Conservation (phyloP, 2,888 invertebrate species). For the Julus scanicus region DNA sequence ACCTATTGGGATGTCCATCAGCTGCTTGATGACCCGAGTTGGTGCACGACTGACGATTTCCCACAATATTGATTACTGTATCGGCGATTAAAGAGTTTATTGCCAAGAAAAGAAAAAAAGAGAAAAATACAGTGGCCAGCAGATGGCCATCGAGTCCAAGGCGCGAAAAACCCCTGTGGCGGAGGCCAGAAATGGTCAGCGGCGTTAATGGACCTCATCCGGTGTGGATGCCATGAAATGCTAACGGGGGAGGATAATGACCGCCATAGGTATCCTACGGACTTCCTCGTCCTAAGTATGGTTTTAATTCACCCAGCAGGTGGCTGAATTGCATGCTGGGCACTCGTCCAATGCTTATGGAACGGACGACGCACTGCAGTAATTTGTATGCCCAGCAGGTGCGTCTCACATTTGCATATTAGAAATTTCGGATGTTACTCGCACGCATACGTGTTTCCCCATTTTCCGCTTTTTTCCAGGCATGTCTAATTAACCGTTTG, state of each 20-base stretch:
- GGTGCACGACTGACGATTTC: conserved; percentile 8
- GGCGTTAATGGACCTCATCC: conserved; percentile 22
- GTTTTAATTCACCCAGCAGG: conserved; percentile 29
- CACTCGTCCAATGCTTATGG: neutral
- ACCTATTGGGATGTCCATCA: neutral
- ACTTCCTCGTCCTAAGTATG: neutral
- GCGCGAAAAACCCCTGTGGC: neutral
- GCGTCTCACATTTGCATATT: conserved; percentile 42
- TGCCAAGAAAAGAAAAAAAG: neutral
- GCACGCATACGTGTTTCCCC: neutral
- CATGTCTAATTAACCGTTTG: neutral
- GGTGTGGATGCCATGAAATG: neutral
- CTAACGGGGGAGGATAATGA: neutral
- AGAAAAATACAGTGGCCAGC: neutral
- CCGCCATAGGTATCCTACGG: neutral
- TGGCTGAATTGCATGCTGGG: conserved; percentile 34
- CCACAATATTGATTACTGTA: conserved; percentile 40
- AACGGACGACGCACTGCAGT: conserved; percentile 13
- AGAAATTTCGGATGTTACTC: neutral
- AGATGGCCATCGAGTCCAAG: conserved; percentile 14
- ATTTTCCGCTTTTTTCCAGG: neutral
- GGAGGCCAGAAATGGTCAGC: conserved; percentile 21
- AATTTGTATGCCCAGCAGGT: conserved; percentile 43
- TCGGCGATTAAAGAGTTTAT: conserved; percentile 43
- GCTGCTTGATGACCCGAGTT: conserved; percentile 39